Conservation (phyloP, 2,888 invertebrate genomes). For the Lasioglossum calceatum region DNA sequence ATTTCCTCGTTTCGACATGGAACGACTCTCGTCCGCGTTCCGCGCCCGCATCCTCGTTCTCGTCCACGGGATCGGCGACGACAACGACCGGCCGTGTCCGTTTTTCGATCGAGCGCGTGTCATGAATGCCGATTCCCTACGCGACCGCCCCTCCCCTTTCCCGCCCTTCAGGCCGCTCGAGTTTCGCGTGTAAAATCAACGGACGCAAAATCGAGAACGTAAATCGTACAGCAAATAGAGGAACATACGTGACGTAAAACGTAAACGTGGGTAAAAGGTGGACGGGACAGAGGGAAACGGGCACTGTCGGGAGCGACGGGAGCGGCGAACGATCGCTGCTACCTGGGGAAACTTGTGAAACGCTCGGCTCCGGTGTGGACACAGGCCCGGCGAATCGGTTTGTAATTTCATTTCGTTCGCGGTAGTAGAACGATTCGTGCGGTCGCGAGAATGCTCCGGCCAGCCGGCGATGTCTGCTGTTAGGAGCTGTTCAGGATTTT, state of each 20-base stretch:
- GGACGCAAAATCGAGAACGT: conserved; percentile 48
- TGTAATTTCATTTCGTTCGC: conserved; percentile 80
- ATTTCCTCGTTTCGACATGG: conserved; percentile 22
- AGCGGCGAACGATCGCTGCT: conserved; percentile 40
- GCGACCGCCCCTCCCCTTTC: no score
- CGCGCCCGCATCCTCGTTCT: not conserved
- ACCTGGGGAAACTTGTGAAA: conserved; percentile 64
- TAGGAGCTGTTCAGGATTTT: not conserved
- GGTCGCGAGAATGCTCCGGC: conserved; percentile 42
- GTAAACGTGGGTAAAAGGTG: conserved; percentile 39
- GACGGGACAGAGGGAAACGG: conserved; percentile 13
- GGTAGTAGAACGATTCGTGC: conserved; percentile 4
- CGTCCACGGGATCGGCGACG: not conserved
- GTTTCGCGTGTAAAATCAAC: conserved; percentile 43
- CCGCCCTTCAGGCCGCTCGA: not conserved
- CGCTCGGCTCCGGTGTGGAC: conserved; percentile 44
- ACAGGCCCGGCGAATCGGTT: conserved; percentile 75
- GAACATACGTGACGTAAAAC: conserved; percentile 39
- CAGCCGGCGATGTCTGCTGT: not conserved
- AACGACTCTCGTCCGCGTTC: not conserved
- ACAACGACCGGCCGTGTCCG: conserved; percentile 24
- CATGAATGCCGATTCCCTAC: conserved; percentile 44
- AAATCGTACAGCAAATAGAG: conserved; percentile 58
- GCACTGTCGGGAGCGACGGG: conserved; percentile 14
- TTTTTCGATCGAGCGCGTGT: conserved; percentile 46